A percentile compares a stretch with the other conserved stretches of the same genome.
Conservation (phyloP, 2,888 invertebrate genomes). For the Oscheius myriophilus region DNA sequence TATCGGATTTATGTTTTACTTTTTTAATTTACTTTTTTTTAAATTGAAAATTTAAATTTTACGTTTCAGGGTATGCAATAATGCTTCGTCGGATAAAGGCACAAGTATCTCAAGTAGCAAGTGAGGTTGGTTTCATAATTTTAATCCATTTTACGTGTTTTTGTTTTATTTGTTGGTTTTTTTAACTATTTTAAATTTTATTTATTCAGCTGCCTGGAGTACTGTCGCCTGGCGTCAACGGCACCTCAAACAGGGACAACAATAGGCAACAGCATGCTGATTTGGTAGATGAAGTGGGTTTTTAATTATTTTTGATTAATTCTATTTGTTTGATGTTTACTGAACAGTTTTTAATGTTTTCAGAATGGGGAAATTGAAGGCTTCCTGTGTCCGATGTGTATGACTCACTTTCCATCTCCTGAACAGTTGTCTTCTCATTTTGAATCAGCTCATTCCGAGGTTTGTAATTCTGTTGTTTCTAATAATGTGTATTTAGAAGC, state of each 20-base stretch:
- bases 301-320: not conserved
- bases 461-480: slow-evolving; percentile 1
- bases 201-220: slow-evolving; percentile 46
- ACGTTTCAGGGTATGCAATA: not conserved
- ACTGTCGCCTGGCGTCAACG: slow-evolving; percentile 27
- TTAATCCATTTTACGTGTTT: not conserved
- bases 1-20: not conserved
- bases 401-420: slow-evolving; percentile 47
- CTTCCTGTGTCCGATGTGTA: slow-evolving; percentile 74
- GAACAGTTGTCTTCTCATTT: slow-evolving; percentile 54
- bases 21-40: not conserved
- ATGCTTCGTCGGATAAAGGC: slow-evolving; percentile 54
- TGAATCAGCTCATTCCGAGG: slow-evolving; percentile 42
- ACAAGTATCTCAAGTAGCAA: slow-evolving; percentile 53
- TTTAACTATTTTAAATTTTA: not conserved
- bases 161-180: not conserved
- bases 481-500: not conserved
- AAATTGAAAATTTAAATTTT: not conserved
- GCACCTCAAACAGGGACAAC: slow-evolving; percentile 30
- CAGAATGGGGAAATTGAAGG: slow-evolving; percentile 61
- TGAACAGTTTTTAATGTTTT: slow-evolving; percentile 32
- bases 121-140: slow-evolving; percentile 43
- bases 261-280: slow-evolving; percentile 2
- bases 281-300: slow-evolving; percentile 17
- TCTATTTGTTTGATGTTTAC: not conserved